These are phyloP conservation scores for Itoplectis maculator DNA, from an alignment of 2,888 invertebrate species.

Conservation along the genomic window DNA sequence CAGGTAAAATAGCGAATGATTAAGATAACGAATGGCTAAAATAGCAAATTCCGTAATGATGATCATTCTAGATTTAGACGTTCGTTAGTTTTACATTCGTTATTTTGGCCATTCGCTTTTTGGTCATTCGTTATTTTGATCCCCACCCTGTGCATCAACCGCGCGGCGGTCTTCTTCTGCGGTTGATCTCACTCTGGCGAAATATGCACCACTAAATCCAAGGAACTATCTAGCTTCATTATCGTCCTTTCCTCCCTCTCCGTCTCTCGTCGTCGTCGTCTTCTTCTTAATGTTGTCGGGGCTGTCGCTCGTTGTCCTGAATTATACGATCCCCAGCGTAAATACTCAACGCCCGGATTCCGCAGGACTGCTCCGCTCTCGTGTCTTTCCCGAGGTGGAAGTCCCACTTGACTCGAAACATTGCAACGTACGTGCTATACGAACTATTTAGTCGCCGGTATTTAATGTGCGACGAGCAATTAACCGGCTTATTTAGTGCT, in stretches of 20 bases:
- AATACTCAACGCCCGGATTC: slow-evolving; percentile 4
- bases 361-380: background rate
- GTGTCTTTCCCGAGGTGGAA: background rate
- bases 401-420: slow-evolving; percentile 48
- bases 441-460: slow-evolving; percentile 46
- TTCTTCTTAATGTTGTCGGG: background rate
- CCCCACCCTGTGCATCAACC: slow-evolving; percentile 40
- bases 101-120: too few species aligned
- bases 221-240: slow-evolving; percentile 15
- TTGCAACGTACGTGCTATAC: slow-evolving; percentile 29
- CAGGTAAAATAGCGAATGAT: too few species aligned
- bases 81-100: too few species aligned
- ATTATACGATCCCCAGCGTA: slow-evolving; percentile 10
- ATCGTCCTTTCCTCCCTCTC: slow-evolving; percentile 15
- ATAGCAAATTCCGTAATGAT: too few species aligned
- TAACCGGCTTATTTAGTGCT: slow-evolving; percentile 29
- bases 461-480: slow-evolving; percentile 54
- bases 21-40: too few species aligned
- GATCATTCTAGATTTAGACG: too few species aligned
- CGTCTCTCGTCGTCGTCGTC: slow-evolving; percentile 5
- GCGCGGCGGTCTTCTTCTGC: slow-evolving; percentile 31
- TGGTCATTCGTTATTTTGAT: too few species aligned
- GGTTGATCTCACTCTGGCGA: slow-evolving; percentile 40
- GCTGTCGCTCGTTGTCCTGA: slow-evolving; percentile 26
- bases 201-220: slow-evolving; percentile 54